Evolutionary conservation across 2,888 invertebrate genomes (phyloP).

Genomic region (Megamerina dolium): DNA sequence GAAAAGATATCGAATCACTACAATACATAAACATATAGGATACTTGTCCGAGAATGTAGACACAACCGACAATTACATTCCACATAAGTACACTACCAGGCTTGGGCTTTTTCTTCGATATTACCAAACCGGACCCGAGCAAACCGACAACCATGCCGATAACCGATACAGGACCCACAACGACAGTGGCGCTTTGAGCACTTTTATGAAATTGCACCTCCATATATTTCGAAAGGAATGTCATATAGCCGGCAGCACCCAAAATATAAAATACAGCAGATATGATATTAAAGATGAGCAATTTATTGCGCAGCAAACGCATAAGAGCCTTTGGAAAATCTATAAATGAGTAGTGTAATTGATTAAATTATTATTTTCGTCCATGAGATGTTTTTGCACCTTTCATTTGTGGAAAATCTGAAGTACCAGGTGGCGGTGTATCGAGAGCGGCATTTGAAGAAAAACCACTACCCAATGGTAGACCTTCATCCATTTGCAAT

Average conservation of each 20-base stretch:
- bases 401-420: slow-evolving; percentile 46
- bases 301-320: slow-evolving; percentile 58
- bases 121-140: slow-evolving; percentile 55
- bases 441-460: slow-evolving; percentile 38
- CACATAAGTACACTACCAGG: slow-evolving; percentile 56
- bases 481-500: slow-evolving; percentile 30
- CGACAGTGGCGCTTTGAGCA: slow-evolving; percentile 59
- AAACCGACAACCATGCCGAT: slow-evolving; percentile 58
- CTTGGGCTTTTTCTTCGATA: slow-evolving; percentile 57
- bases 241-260: slow-evolving; percentile 60
- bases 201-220: slow-evolving; percentile 66
- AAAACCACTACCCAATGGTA: slow-evolving; percentile 33
- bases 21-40: slow-evolving; percentile 56
- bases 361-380: neutral
- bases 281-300: slow-evolving; percentile 61
- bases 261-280: slow-evolving; percentile 62
- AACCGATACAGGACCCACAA: slow-evolving; percentile 59
- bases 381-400: slow-evolving; percentile 24
- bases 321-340: slow-evolving; percentile 57
- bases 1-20: slow-evolving; percentile 36
- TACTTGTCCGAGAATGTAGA: slow-evolving; percentile 53
- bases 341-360: neutral
- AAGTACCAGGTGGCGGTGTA: slow-evolving; percentile 26
- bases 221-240: slow-evolving; percentile 67
- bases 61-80: slow-evolving; percentile 57